Evolutionary conservation across 2,888 invertebrate genomes (phyloP).

Genomic region (Tipula helvola): DNA sequence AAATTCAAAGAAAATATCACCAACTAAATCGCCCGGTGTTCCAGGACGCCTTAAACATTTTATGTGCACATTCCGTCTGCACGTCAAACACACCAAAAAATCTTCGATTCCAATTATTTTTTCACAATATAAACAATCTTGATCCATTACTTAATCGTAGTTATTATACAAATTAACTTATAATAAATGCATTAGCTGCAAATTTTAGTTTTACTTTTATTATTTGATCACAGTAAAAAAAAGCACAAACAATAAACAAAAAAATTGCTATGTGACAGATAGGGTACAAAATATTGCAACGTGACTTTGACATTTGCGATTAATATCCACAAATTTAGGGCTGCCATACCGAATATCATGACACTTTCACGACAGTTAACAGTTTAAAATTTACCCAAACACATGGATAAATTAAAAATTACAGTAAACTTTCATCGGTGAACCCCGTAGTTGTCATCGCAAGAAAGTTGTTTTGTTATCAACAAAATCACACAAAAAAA

Average conservation of each 20-base stretch:
- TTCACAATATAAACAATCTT: conserved; percentile 17
- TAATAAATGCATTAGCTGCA: not conserved
- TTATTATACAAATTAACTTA: not conserved
- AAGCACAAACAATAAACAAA: not conserved
- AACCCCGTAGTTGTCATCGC: not conserved
- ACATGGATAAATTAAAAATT: not conserved
- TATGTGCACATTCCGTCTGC: conserved; percentile 49
- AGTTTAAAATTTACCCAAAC: not conserved
- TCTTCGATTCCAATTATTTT: conserved; percentile 24
- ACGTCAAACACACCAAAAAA: conserved; percentile 47
- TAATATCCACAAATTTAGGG: not conserved
- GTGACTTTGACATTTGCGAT: conserved; percentile 4
- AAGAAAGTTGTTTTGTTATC: not conserved
- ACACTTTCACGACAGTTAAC: not conserved
- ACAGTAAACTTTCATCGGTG: not conserved
- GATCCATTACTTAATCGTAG: not conserved
- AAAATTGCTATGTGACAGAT: not conserved
- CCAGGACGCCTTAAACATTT: conserved; percentile 51
- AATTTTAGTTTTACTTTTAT: not conserved
- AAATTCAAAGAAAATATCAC: conserved; percentile 65
- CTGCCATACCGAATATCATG: not conserved
- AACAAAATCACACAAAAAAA: not conserved
- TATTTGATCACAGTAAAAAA: not conserved
- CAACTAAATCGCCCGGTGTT: conserved; percentile 56
- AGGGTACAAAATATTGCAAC: not conserved